Percentiles rank a stretch among this genome's conserved stretches.
phyloP scores from a whole-genome alignment of 2,888 invertebrate species.

The Cactoblastis cactorum region DNA sequence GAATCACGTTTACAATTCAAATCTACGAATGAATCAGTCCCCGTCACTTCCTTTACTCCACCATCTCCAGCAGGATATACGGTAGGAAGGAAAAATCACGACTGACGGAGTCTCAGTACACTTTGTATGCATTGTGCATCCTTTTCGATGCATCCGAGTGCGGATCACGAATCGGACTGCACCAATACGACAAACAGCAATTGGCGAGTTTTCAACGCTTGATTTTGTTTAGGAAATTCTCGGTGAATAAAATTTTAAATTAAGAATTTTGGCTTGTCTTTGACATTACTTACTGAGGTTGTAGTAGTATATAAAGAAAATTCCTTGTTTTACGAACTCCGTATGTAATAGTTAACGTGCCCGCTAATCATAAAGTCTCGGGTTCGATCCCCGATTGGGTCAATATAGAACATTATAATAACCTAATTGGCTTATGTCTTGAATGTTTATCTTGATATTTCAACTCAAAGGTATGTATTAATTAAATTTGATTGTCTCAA shows the following conservation, averaged over 20 bases:
- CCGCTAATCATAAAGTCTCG: too few species aligned
- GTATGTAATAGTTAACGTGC: too few species aligned
- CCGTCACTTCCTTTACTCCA: slow-evolving; percentile 20
- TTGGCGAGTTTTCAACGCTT: slow-evolving; percentile 46
- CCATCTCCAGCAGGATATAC: slow-evolving; percentile 18
- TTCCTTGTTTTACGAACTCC: too few species aligned
- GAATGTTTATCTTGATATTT: too few species aligned
- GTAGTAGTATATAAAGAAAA: too few species aligned
- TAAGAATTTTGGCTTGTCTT: too few species aligned
- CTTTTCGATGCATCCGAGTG: slow-evolving; percentile 33
- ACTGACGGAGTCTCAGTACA: slow-evolving; percentile 8
- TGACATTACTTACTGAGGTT: too few species aligned
- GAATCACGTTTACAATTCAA: slow-evolving; percentile 15
- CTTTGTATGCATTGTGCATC: slow-evolving; percentile 23
- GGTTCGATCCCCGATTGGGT: too few species aligned
- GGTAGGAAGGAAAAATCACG: slow-evolving; percentile 21
- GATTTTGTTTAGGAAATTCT: slow-evolving; percentile 41
- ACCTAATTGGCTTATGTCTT: too few species aligned
- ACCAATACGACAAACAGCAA: slow-evolving; percentile 63
- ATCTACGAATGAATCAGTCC: slow-evolving; percentile 19
- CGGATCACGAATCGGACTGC: slow-evolving; percentile 29
- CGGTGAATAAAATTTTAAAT: neutral
- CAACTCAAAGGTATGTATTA: too few species aligned
- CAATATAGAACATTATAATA: too few species aligned
- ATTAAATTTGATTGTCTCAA: too few species aligned